Conservation (phyloP, 2,797 vertebrate genomes). For the Pterois miles region DNA sequence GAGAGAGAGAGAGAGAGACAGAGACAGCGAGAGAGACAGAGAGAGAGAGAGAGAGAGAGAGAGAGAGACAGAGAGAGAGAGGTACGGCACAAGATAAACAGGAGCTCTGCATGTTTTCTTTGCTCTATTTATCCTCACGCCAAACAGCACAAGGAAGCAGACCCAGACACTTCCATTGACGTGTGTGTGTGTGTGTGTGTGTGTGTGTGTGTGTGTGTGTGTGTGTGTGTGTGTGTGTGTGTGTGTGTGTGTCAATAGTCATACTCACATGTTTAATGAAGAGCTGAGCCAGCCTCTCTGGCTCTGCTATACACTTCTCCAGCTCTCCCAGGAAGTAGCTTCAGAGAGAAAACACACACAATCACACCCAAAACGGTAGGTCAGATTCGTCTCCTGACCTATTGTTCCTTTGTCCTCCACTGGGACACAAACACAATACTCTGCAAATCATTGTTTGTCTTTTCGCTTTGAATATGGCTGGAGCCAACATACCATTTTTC, state of each 20-base stretch:
- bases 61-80: background rate
- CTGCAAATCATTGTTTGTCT: constrained; percentile 34
- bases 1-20: no score
- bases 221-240: constrained; percentile 12
- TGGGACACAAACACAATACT: constrained; percentile 42
- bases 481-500: background rate
- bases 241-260: constrained; percentile 2
- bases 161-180: constrained; percentile 26
- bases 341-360: constrained; percentile 45
- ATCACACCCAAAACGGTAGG: constrained; percentile 46
- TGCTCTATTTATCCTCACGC: constrained; percentile 47
- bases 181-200: constrained; percentile 19
- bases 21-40: no score
- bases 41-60: constrained; percentile 19
- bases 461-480: constrained; percentile 9
- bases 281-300: constrained; percentile 95
- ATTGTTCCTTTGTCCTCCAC: constrained; percentile 60
- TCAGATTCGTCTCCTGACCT: constrained; percentile 56
- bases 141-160: constrained; percentile 61
- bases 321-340: constrained; percentile 99
- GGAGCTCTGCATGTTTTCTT: constrained; percentile 55
- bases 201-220: constrained; percentile 7
- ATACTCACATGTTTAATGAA: constrained; percentile 98
- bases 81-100: constrained; percentile 52
- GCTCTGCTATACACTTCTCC: constrained; percentile 98